A percentile compares a stretch with the other conserved stretches of the same genome.
These are phyloP conservation scores for Ephialtes manifestator DNA, from an alignment of 2,888 invertebrate species.

Conservation along the genomic window DNA sequence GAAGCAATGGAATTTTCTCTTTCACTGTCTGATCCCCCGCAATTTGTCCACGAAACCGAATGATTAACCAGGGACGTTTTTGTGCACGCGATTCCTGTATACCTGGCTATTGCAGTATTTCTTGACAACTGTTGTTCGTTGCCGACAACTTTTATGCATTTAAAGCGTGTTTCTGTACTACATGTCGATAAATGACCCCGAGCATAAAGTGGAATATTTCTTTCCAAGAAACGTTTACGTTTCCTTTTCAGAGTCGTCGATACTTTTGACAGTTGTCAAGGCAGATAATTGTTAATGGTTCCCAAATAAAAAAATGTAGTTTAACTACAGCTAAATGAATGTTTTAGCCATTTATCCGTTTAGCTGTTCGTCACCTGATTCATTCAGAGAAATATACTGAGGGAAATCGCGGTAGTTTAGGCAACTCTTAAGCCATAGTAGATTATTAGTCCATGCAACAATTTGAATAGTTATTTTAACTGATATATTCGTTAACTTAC, in stretches of 20 bases:
- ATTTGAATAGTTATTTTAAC: no score
- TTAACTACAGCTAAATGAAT: background rate
- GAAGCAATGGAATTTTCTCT: constrained; percentile 43
- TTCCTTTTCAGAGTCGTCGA: background rate
- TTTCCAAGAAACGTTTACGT: background rate
- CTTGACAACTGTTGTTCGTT: background rate
- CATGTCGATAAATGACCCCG: background rate
- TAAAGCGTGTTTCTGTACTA: background rate
- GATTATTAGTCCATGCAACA: no score
- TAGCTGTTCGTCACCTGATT: no score
- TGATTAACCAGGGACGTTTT: constrained; percentile 67
- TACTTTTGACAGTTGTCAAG: background rate
- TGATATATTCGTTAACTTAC: no score
- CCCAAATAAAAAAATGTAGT: background rate
- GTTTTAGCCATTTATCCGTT: background rate
- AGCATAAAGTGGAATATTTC: background rate
- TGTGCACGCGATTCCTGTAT: constrained; percentile 64
- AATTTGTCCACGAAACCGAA: constrained; percentile 57
- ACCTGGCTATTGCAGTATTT: background rate
- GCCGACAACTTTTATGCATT: background rate
- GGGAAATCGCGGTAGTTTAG: no score
- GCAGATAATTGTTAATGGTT: background rate
- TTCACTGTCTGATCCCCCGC: constrained; percentile 31
- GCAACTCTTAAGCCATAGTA: no score
- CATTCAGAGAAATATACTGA: no score